phyloP scores from a whole-genome alignment of 2,797 vertebrate genomes.

The Mus minutoides region DNA sequence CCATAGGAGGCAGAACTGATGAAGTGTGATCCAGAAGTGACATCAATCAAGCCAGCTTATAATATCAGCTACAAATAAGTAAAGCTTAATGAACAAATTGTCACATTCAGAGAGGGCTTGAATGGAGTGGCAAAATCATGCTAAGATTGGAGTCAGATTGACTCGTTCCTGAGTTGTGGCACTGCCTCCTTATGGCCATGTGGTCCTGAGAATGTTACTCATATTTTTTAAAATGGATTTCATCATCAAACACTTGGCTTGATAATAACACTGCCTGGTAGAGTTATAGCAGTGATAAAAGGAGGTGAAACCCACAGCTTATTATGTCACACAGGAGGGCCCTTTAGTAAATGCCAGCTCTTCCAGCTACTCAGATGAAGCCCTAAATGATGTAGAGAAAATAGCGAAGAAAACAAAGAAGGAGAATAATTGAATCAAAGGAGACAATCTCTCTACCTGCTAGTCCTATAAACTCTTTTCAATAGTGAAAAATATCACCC shows the following conservation, averaged over 20 bases:
- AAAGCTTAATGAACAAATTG: background rate
- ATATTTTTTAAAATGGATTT: conserved; percentile 46
- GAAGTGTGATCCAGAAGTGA: background rate
- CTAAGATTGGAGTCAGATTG: background rate
- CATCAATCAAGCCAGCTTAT: background rate
- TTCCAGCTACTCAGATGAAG: background rate
- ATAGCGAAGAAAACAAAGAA: background rate
- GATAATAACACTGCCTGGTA: background rate
- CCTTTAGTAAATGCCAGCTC: background rate
- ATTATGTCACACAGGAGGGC: background rate
- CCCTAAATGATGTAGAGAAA: background rate
- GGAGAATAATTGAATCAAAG: conserved; percentile 4
- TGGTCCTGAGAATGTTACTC: background rate
- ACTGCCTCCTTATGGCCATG: no score
- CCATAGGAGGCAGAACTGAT: background rate
- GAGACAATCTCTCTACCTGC: background rate
- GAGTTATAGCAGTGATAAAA: background rate
- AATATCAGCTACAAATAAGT: background rate
- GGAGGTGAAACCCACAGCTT: background rate
- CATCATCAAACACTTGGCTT: conserved; percentile 4
- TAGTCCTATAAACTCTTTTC: conserved; percentile 13
- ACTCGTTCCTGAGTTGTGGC: background rate
- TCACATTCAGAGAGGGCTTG: background rate
- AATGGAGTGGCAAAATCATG: background rate
- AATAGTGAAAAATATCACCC: background rate